Base-by-base conservation (phyloP, 2,113 vertebrate species). In the Micronycteris hirsuta region DNA sequence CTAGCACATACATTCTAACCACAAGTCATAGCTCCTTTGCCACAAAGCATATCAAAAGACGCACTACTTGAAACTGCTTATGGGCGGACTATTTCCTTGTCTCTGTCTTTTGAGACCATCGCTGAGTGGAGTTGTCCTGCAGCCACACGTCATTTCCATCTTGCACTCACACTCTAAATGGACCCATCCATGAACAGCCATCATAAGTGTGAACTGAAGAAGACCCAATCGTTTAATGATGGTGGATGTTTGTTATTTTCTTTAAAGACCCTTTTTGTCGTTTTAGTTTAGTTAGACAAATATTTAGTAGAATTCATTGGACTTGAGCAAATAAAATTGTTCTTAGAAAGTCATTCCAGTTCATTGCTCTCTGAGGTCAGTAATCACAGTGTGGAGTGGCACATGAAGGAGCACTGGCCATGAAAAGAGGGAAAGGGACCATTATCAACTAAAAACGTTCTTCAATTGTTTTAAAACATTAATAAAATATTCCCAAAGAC, bases 401-500 rank as follows among this genome's bases (percentile, higher is more conserved):
- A 45, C n/a, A 31, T 14, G 5, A n/a, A 49, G 15, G 58, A 11
- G 2, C n/a, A 12, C 33, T 96, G 63, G 33, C 22, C 68, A n/a
- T 74, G 36, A 95, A 95, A 54, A 80, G 54, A 65, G n/a, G 31
- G 15, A 87, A 73, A 47, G 58, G 54, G 87, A 85, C 7, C 43
- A 70, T 93, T 87, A 94, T 89, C 36, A 87, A 88, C 92, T 85
- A 87, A 76, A 87, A 86, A 87, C 45, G 38, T 45, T 95, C 82
- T 89, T 77, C 15, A 82, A 85, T 87, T 95, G 95, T 93, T 97
- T 97, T 94, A 63, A 97, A 94, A 80, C 33, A 93, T 96, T 94
- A 92, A 96, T 96, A 58, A 94, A 96, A 95, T 95, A 96, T 36
- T 90, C 93, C 95, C 92, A 90, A 87, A 93, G 93, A 95, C 94